These are phyloP conservation scores for Borostomias antarcticus DNA, from an alignment of 2,797 vertebrate genomes.

Conservation along the genomic window DNA sequence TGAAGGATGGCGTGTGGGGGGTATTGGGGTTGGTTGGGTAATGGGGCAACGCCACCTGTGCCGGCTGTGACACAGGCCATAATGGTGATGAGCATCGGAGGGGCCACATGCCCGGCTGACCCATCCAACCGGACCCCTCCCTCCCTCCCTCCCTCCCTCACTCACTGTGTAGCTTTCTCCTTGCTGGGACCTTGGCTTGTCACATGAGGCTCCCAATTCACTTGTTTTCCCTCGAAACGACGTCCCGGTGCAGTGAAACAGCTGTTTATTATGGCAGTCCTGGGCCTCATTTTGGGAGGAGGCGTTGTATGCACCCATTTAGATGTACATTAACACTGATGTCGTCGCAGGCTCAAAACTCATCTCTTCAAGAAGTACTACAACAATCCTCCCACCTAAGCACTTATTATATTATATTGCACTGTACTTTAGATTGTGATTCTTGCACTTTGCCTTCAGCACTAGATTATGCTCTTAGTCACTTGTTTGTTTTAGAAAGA, in stretches of 20 bases:
- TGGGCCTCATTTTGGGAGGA: slow-evolving; percentile 17
- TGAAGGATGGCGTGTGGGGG: slow-evolving; percentile 35
- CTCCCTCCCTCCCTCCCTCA: slow-evolving; percentile 21
- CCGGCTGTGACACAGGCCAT: slow-evolving; percentile 29
- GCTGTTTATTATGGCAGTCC: slow-evolving; percentile 16
- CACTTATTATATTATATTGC: no score
- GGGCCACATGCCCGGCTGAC: slow-evolving; percentile 15
- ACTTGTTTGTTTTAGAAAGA: no score
- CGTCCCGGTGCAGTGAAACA: slow-evolving; percentile 2
- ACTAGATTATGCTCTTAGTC: no score
- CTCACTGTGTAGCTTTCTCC: slow-evolving; percentile 20
- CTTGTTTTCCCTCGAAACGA: slow-evolving; percentile 13
- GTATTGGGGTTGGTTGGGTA: no score
- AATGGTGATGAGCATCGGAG: slow-evolving; percentile 45
- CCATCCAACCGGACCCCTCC: background rate
- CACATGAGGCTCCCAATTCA: slow-evolving; percentile 7
- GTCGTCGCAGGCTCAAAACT: no score
- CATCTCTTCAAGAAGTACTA: no score
- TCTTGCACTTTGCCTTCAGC: no score
- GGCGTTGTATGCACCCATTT: slow-evolving; percentile 13
- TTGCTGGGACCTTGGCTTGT: slow-evolving; percentile 13
- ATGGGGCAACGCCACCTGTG: slow-evolving; percentile 62
- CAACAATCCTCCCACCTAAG: no score
- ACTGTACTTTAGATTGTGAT: no score
- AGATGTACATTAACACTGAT: slow-evolving; percentile 21